Percentiles rank a stretch among this genome's conserved stretches.
Conservation (phyloP, 2,113 vertebrate genomes). For the Python bivittatus region DNA sequence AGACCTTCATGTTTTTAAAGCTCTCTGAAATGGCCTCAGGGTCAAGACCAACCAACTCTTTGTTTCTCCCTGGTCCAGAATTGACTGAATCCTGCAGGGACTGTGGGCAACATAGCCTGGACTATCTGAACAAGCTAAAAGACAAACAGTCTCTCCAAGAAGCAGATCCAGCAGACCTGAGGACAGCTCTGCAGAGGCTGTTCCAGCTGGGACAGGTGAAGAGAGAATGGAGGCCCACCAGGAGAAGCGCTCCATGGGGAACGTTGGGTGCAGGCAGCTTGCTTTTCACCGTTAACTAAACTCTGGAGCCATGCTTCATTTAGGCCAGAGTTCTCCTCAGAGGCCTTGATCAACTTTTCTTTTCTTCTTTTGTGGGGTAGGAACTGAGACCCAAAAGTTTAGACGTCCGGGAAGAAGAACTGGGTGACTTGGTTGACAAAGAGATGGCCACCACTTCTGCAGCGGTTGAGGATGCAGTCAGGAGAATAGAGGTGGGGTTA, state of each 20-base stretch:
- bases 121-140: conserved; percentile 80
- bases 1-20: neutral
- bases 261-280: neutral
- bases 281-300: neutral
- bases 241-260: neutral
- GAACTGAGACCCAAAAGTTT: conserved; percentile 90
- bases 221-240: neutral
- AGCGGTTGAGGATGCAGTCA: conserved; percentile 92
- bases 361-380: conserved; percentile 63
- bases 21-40: neutral
- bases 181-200: conserved; percentile 73
- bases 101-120: conserved; percentile 81
- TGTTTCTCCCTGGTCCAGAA: conserved; percentile 63
- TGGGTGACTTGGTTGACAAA: conserved; percentile 96
- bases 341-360: neutral
- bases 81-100: conserved; percentile 84
- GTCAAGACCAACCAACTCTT: neutral
- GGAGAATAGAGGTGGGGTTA: conserved; percentile 87
- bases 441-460: conserved; percentile 94
- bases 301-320: neutral
- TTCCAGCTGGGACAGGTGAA: conserved; percentile 87
- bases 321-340: neutral
- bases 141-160: conserved; percentile 72
- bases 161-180: conserved; percentile 76
- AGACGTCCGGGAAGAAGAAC: conserved; percentile 90